A percentile compares a stretch with the other conserved stretches of the same genome.
These are phyloP conservation scores for Orchestia grillus DNA, from an alignment of 1,140 invertebrate species.

Conservation along the genomic window DNA sequence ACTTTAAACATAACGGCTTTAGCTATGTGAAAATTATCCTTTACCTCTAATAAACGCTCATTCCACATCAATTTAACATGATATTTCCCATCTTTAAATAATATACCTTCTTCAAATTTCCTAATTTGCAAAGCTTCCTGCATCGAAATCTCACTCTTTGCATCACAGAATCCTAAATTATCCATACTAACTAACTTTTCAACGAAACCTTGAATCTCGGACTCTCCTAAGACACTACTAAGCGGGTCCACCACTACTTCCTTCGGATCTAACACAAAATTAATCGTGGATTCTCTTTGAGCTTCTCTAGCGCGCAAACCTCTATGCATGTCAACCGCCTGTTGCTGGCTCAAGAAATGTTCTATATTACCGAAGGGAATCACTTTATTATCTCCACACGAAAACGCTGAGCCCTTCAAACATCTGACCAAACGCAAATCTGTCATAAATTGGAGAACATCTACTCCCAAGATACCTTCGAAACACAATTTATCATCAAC, in stretches of 20 bases:
- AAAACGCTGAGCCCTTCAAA: background rate
- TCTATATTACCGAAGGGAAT: background rate
- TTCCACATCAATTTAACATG: background rate
- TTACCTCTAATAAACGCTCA: background rate
- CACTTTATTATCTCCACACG: background rate
- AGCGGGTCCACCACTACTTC: background rate
- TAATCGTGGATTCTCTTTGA: background rate
- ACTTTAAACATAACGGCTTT: background rate
- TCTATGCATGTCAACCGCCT: background rate
- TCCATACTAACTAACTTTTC: background rate
- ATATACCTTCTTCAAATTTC: background rate
- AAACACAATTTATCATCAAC: background rate
- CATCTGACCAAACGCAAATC: background rate
- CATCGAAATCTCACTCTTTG: background rate
- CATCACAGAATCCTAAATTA: background rate
- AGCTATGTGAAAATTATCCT: background rate
- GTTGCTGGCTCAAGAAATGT: background rate
- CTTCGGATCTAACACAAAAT: background rate
- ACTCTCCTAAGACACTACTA: background rate
- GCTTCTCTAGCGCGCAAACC: background rate
- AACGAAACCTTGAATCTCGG: background rate
- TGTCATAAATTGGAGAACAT: background rate
- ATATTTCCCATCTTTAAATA: background rate
- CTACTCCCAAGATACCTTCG: background rate
- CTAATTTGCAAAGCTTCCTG: background rate